Conservation (phyloP, 2,797 vertebrate species). For the Pseudochirops corinnae region DNA sequence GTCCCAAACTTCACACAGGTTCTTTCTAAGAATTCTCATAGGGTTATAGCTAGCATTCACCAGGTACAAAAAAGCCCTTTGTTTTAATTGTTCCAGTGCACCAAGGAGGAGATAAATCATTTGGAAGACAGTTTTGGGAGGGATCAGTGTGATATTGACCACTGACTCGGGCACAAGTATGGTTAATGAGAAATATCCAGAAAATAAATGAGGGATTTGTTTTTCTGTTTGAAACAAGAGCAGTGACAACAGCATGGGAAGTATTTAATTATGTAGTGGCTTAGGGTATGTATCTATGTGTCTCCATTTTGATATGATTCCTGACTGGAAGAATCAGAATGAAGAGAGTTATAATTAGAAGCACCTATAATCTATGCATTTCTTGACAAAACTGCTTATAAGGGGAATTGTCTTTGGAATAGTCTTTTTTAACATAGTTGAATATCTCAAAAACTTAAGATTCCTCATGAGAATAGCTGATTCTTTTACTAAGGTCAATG, state of each 20-base stretch:
- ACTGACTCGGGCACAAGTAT: neutral
- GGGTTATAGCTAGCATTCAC: neutral
- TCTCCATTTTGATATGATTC: neutral
- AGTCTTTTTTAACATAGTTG: neutral
- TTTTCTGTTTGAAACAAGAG: neutral
- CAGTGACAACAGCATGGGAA: neutral
- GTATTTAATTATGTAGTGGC: neutral
- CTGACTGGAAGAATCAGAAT: neutral
- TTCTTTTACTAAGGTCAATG: neutral
- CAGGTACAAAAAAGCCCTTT: neutral
- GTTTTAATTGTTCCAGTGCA: neutral
- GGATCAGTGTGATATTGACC: neutral
- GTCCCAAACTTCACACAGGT: neutral
- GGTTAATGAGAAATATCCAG: neutral
- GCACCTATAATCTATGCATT: neutral
- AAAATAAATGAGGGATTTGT: conserved; percentile 3
- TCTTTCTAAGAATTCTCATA: neutral
- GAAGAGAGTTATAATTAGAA: neutral
- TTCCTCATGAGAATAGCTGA: neutral
- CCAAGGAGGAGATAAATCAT: neutral
- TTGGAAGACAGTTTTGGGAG: neutral
- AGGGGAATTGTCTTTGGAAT: neutral
- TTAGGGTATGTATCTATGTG: too few relatives aligned
- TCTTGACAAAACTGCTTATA: neutral
- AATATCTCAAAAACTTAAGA: neutral